Conservation (phyloP, 2,113 vertebrate species). For the Riparia riparia region DNA sequence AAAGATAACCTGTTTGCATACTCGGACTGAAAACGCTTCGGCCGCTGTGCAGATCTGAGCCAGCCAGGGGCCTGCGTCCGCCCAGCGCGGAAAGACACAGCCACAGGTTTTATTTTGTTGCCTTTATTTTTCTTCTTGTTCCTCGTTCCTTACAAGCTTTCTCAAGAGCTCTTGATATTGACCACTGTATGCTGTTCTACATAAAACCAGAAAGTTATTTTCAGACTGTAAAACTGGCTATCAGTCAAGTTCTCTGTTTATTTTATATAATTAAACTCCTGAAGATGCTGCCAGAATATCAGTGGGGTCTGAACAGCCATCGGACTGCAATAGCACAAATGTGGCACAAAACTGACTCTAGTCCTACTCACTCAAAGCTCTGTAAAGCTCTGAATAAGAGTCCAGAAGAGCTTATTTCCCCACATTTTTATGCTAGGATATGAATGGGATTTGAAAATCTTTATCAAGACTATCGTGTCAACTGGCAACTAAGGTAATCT, state of each 20-base stretch:
- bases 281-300: background rate
- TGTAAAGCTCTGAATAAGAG: background rate
- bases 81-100: no score
- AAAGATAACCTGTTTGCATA: no score
- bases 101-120: background rate
- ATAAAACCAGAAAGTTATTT: background rate
- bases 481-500: background rate
- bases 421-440: background rate
- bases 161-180: background rate
- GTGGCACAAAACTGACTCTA: background rate
- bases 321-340: background rate
- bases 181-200: background rate
- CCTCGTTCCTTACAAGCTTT: background rate
- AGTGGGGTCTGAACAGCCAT: background rate
- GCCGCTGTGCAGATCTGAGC: no score
- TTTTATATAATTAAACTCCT: background rate
- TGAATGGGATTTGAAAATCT: background rate
- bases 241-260: background rate
- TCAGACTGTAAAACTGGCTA: background rate
- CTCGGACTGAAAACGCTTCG: no score
- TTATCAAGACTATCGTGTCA: background rate
- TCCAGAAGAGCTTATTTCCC: background rate
- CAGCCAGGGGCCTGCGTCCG: no score
- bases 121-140: background rate
- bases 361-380: background rate